Evolutionary conservation across 2,888 invertebrate genomes (phyloP), one percentile per base, ranked within the genome.

Genomic region (Conops quadrifasciatus): DNA sequence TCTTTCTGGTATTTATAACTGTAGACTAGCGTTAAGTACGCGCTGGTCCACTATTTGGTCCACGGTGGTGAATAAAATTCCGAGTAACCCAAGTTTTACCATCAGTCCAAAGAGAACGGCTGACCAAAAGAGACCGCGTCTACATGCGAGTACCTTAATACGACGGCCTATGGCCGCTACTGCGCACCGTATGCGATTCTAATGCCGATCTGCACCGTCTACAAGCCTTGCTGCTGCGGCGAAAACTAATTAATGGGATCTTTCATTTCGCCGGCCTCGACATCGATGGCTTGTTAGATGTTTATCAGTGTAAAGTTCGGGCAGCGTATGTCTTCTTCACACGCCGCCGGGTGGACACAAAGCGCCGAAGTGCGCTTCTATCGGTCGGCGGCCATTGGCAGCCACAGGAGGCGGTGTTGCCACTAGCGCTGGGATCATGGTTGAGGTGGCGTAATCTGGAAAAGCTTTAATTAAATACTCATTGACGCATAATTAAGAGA

Each of bases 401-500:
- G 49, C 49, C n/a, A 49, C 49, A 49, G 36, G 36, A 36, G 36
- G 49, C 49, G 49, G 49, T 49, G 49, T 19, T 15, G 49, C 49
- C 19, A 49, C n/a, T 49, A 19, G 49, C 7, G 19, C 49, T 3
- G n/a, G n/a, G n/a, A 49, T n/a, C 49, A 49, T 56, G 58, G 59
- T 21, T 45, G 62, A 49, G 68, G 68, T 62, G 68, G 62, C 62
- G 62, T 43, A 68, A 58, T 60, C 53, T 47, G 43, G n/a, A 68
- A 68, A 60, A 59, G 60, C 59, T 68, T 68, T 68, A 68, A 68
- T 68, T 68, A 68, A 68, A 68, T 62, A 60, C 30, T 36, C 62
- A 62, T 62, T 62, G 68, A 49, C 51, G 68, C 68, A 68, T 62
- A 68, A 68, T 68, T 62, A 68, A 49, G 68, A 49, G 68, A 68